Conservation (phyloP, 2,888 invertebrate species). For the Andrena flavipes region DNA sequence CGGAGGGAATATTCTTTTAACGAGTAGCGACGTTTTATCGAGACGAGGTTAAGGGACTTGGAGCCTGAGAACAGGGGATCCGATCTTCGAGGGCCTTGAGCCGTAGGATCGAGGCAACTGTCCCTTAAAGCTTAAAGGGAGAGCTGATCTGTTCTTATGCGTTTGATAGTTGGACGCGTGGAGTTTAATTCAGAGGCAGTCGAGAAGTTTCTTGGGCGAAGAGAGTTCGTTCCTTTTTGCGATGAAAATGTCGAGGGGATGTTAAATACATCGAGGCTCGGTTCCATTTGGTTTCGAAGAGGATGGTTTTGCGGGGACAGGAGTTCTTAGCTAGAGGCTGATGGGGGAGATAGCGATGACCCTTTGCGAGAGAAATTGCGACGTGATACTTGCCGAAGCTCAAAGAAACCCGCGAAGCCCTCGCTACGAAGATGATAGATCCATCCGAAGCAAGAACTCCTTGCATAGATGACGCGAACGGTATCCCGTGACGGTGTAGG, state of each 20-base stretch:
- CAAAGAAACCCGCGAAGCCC: no score
- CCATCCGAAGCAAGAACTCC: neutral
- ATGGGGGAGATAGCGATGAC: no score
- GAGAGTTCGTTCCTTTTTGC: neutral
- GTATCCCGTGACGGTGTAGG: neutral
- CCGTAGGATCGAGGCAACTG: conserved; percentile 17
- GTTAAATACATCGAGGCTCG: neutral
- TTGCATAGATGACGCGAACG: neutral
- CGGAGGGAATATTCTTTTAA: conserved; percentile 56
- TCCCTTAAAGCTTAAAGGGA: neutral
- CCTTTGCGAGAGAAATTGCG: no score
- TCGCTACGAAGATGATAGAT: no score
- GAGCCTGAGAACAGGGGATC: neutral
- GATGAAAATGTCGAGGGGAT: neutral
- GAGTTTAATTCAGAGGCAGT: conserved; percentile 26
- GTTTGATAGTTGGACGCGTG: neutral
- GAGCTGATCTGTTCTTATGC: neutral
- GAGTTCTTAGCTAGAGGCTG: no score
- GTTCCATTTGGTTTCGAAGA: neutral
- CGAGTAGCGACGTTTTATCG: conserved; percentile 66
- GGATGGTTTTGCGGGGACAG: neutral
- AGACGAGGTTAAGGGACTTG: neutral
- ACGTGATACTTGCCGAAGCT: no score
- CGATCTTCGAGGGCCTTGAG: conserved; percentile 11
- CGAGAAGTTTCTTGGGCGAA: neutral